A percentile compares a stretch with the other conserved stretches of the same genome.
These are phyloP conservation scores for Rhinogobio ventralis DNA, from an alignment of 2,797 vertebrate species.

Conservation along the genomic window DNA sequence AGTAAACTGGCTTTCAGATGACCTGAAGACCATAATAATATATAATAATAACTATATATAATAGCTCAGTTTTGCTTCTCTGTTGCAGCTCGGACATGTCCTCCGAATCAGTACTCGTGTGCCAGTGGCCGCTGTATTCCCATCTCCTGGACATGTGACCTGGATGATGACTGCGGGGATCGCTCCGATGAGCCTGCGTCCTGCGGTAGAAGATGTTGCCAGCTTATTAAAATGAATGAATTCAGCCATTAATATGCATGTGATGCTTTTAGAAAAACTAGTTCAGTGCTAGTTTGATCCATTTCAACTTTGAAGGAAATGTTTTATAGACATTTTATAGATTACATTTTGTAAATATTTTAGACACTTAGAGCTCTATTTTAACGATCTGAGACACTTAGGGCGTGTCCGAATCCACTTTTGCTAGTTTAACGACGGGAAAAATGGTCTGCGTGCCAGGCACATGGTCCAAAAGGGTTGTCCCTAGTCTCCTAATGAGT, in stretches of 20 bases:
- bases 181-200: constrained; percentile 91
- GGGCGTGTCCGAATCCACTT: too few species aligned
- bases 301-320: neutral
- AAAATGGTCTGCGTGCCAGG: too few species aligned
- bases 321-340: neutral
- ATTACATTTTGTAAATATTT: neutral
- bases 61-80: neutral
- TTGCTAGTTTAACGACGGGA: too few species aligned
- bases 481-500: too few species aligned
- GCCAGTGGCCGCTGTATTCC: constrained; percentile 94
- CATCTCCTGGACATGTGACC: constrained; percentile 92
- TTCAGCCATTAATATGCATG: neutral
- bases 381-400: too few species aligned
- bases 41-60: neutral
- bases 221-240: neutral
- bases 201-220: constrained; percentile 77
- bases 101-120: constrained; percentile 94
- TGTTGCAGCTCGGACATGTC: constrained; percentile 88
- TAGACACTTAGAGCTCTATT: neutral
- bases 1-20: neutral
- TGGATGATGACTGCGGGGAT: constrained; percentile 95
- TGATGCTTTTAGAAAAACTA: neutral
- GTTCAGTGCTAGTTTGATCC: constrained; percentile 4
- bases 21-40: neutral
- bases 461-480: too few species aligned